Percentiles rank a stretch among this genome's conserved stretches.
These are phyloP conservation scores for Drosophila lacicola DNA, from an alignment of 2,888 invertebrate genomes.

Conservation along the genomic window DNA sequence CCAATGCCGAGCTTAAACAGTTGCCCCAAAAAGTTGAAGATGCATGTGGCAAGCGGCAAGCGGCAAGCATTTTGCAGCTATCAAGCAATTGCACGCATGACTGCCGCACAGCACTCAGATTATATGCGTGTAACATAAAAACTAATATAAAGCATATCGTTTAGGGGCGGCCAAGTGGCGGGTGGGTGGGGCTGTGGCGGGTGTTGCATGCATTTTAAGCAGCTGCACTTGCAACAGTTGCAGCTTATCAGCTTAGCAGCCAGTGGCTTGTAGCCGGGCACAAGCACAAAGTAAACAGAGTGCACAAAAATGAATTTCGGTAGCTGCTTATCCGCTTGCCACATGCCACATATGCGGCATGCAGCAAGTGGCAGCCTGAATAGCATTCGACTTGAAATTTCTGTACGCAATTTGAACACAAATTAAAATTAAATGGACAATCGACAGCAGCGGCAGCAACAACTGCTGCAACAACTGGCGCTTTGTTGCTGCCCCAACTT, in stretches of 20 bases:
- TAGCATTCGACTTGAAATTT: conserved; percentile 28
- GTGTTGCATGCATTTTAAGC: conserved; percentile 51
- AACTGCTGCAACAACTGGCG: conserved; percentile 5
- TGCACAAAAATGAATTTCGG: conserved; percentile 34
- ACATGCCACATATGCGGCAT: conserved; percentile 40
- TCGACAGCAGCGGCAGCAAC: conserved; percentile 24
- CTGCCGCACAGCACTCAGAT: conserved; percentile 47
- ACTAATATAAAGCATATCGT: conserved; percentile 46
- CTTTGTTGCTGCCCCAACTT: conserved; percentile 39
- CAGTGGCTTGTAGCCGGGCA: conserved; percentile 1
- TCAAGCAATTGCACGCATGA: conserved; percentile 72
- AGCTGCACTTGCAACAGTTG: conserved; percentile 18
- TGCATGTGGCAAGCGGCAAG: conserved; percentile 17
- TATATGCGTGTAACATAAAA: conserved; percentile 38
- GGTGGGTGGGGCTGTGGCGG: not conserved
- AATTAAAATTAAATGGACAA: conserved; percentile 63
- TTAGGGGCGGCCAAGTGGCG: not conserved
- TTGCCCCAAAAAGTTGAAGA: conserved; percentile 23
- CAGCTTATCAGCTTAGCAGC: conserved; percentile 60
- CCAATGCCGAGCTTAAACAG: conserved; percentile 41
- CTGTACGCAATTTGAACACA: conserved; percentile 35
- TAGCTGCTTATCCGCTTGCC: conserved; percentile 46
- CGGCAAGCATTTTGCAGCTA: conserved; percentile 38
- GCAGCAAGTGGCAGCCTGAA: conserved; percentile 27
- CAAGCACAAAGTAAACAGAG: conserved; percentile 32